These are phyloP conservation scores for Selenia dentaria DNA, from an alignment of 2,888 invertebrate genomes.

Conservation along the genomic window DNA sequence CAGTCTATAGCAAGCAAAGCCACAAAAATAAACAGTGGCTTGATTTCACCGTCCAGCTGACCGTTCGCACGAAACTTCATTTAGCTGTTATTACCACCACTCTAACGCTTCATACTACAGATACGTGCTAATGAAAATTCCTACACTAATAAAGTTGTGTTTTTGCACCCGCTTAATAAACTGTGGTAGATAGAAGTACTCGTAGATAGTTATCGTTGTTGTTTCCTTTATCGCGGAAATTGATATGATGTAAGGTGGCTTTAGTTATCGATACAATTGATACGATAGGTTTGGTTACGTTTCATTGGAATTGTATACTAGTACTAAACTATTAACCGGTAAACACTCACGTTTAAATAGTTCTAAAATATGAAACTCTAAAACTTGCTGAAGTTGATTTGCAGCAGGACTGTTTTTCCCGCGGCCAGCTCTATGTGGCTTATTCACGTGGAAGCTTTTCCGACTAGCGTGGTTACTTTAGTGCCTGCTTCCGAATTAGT, in stretches of 20 bases:
- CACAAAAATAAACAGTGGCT: slow-evolving; percentile 60
- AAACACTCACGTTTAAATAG: too few relatives aligned
- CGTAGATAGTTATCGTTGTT: slow-evolving; percentile 10
- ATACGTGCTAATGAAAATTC: slow-evolving; percentile 70
- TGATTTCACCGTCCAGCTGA: slow-evolving; percentile 19
- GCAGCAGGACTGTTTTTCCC: too few relatives aligned
- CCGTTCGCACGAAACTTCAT: slow-evolving; percentile 23
- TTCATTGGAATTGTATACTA: too few relatives aligned
- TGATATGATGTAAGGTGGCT: background rate
- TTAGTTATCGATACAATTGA: too few relatives aligned
- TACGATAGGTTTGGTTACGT: too few relatives aligned
- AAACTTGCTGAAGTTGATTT: too few relatives aligned
- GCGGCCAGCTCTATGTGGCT: too few relatives aligned
- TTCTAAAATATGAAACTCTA: too few relatives aligned
- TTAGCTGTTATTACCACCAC: slow-evolving; percentile 20
- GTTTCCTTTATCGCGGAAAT: slow-evolving; percentile 8
- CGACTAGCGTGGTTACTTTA: too few relatives aligned
- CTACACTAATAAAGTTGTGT: slow-evolving; percentile 56
- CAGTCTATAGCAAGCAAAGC: slow-evolving; percentile 82
- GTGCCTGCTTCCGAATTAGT: too few relatives aligned
- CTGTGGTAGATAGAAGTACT: slow-evolving; percentile 3
- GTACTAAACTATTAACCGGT: too few relatives aligned
- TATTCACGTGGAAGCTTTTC: too few relatives aligned
- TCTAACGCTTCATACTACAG: slow-evolving; percentile 38
- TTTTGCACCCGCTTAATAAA: slow-evolving; percentile 22